Evolutionary conservation across 92 coral and sea anemone species (phyloP).

Genomic region (Chrysogorgia sp.): DNA sequence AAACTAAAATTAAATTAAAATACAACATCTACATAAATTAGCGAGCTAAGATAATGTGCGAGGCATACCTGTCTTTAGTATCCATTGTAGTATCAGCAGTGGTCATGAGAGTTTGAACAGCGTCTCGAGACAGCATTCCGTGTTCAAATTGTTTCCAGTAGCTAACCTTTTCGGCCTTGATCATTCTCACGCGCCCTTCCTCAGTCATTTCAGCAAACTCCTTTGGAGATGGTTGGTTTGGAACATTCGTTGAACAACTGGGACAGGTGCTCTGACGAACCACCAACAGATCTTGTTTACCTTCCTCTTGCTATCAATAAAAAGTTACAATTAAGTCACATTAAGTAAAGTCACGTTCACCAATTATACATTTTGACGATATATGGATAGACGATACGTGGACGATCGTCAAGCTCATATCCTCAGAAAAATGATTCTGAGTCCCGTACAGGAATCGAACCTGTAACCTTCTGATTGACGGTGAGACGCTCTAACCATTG

Average conservation of each 20-base stretch:
- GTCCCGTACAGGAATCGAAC: no score
- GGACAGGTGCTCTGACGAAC: constrained; percentile 98
- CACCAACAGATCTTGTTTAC: constrained; percentile 63
- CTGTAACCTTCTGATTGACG: no score
- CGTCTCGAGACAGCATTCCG: constrained; percentile 98
- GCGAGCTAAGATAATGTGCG: not conserved
- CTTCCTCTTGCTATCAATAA: constrained; percentile 51
- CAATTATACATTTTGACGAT: no score
- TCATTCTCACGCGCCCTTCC: constrained; percentile 92
- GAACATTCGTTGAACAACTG: constrained; percentile 85
- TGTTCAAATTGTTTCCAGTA: constrained; percentile 99
- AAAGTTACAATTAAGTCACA: not conserved
- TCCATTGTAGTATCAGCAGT: constrained; percentile 91
- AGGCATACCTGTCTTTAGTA: constrained; percentile 68
- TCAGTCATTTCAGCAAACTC: constrained; percentile 97
- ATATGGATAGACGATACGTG: no score
- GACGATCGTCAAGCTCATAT: no score
- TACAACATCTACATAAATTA: not conserved
- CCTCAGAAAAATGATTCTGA: no score
- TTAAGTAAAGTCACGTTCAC: not conserved
- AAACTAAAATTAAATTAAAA: not conserved
- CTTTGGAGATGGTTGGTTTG: constrained; percentile 95
- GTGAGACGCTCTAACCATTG: no score
- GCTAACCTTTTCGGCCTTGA: constrained; percentile 96
- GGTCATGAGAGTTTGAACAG: constrained; percentile 85